Evolutionary conservation across 2,888 invertebrate species (phyloP).

Genomic region (Allygus modestus): DNA sequence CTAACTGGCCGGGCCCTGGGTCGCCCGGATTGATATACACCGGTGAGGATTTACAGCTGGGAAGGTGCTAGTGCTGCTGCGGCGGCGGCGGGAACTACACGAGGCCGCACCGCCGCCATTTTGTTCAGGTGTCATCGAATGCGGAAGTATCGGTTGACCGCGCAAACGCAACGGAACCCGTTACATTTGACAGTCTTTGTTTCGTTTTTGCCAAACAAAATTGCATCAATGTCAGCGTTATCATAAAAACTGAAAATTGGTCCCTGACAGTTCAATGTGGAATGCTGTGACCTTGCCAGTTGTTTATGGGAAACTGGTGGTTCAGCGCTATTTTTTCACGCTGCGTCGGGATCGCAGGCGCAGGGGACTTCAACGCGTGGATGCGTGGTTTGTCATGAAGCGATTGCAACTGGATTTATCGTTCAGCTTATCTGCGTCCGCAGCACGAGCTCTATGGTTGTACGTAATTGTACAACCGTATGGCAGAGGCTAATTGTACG

Average conservation of each 20-base stretch:
- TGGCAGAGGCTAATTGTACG: too few relatives aligned
- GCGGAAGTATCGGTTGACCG: conserved; percentile 59
- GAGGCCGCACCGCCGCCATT: conserved; percentile 55
- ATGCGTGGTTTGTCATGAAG: not conserved
- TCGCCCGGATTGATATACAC: not conserved
- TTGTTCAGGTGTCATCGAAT: conserved; percentile 63
- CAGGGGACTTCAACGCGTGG: not conserved
- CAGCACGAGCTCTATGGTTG: too few relatives aligned
- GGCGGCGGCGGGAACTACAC: not conserved
- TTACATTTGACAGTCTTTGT: conserved; percentile 57
- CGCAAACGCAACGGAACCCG: conserved; percentile 60
- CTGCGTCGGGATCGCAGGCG: not conserved
- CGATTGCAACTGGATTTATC: too few relatives aligned
- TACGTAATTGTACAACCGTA: too few relatives aligned
- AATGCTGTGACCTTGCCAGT: not conserved
- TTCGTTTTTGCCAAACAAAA: conserved; percentile 22
- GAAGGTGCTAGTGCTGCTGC: not conserved
- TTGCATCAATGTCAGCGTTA: not conserved
- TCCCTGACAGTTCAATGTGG: not conserved
- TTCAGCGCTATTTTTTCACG: too few relatives aligned
- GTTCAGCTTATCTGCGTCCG: too few relatives aligned
- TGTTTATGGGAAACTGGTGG: not conserved
- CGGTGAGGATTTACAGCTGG: not conserved
- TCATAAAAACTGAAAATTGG: not conserved
- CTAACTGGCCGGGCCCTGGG: not conserved